phyloP scores from a whole-genome alignment of 2,888 invertebrate species.

The Pandemis cinnamomeana region DNA sequence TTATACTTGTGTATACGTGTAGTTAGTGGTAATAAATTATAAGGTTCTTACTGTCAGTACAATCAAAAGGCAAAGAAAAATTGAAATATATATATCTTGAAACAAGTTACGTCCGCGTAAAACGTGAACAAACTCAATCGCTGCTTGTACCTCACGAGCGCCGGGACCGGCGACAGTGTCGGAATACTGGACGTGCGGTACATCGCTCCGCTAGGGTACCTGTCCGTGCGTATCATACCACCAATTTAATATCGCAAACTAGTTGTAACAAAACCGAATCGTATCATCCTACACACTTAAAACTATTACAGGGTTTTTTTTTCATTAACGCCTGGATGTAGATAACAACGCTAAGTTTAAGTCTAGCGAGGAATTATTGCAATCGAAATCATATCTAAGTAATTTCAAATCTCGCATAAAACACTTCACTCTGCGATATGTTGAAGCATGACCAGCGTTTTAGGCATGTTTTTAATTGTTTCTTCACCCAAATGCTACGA shows the following conservation, averaged over 20 bases:
- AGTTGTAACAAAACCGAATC: constrained; percentile 12
- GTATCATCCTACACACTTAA: constrained; percentile 7
- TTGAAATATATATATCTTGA: background rate
- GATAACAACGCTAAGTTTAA: constrained; percentile 12
- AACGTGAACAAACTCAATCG: constrained; percentile 66
- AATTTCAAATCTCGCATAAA: background rate
- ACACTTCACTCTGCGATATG: background rate
- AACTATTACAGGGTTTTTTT: background rate
- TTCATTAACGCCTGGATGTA: constrained; percentile 12
- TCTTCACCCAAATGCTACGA: background rate
- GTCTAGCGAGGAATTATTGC: background rate
- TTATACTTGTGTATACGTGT: background rate
- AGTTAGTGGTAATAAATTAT: too few relatives aligned
- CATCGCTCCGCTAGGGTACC: constrained; percentile 88
- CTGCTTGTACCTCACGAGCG: constrained; percentile 87
- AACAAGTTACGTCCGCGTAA: constrained; percentile 61
- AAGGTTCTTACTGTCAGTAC: too few relatives aligned
- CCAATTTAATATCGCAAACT: constrained; percentile 30
- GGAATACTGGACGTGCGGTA: constrained; percentile 96
- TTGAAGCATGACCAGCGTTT: background rate
- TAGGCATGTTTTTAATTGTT: background rate
- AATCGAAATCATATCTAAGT: too few relatives aligned
- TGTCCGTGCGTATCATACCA: constrained; percentile 60
- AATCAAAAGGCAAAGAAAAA: background rate
- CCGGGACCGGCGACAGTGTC: constrained; percentile 90